These are phyloP conservation scores for Neelides sp. DNA, from an alignment of 1,140 invertebrate genomes.

Conservation along the genomic window DNA sequence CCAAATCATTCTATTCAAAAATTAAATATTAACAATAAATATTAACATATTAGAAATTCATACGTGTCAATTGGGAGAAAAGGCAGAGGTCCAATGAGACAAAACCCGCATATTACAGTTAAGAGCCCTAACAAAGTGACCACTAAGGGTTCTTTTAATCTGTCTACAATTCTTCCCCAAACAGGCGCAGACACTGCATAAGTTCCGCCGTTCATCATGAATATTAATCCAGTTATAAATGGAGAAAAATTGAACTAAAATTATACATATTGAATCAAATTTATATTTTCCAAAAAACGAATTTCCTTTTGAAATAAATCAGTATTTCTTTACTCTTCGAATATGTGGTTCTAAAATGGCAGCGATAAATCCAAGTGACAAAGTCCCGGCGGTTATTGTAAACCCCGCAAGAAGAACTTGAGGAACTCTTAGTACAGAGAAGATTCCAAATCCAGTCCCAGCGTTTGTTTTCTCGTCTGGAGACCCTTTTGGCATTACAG, in stretches of 20 bases:
- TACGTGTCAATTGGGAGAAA: conserved; percentile 51
- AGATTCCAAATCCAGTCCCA: conserved; percentile 35
- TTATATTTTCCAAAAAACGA: too few relatives aligned
- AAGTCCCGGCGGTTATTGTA: conserved; percentile 58
- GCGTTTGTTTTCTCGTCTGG: conserved; percentile 41
- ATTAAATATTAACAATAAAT: not conserved
- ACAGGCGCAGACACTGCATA: conserved; percentile 57
- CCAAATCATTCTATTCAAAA: conserved; percentile 45
- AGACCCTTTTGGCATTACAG: not conserved
- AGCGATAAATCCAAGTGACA: conserved; percentile 67
- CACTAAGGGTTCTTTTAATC: conserved; percentile 47
- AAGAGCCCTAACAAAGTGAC: conserved; percentile 52
- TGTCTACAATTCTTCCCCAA: conserved; percentile 70
- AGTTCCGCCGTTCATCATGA: conserved; percentile 73
- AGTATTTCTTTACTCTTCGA: conserved; percentile 46
- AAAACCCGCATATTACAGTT: conserved; percentile 52
- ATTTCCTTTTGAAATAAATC: too few relatives aligned
- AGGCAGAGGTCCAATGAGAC: conserved; percentile 58
- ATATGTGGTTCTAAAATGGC: conserved; percentile 69
- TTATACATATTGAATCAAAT: not conserved
- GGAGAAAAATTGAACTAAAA: conserved; percentile 51
- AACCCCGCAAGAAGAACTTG: conserved; percentile 51
- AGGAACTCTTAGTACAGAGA: conserved; percentile 51
- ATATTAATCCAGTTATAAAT: conserved; percentile 64
- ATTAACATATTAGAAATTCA: conserved; percentile 29